Conservation (phyloP, 1,140 invertebrate genomes). For the Homalodisca vitripennis region DNA sequence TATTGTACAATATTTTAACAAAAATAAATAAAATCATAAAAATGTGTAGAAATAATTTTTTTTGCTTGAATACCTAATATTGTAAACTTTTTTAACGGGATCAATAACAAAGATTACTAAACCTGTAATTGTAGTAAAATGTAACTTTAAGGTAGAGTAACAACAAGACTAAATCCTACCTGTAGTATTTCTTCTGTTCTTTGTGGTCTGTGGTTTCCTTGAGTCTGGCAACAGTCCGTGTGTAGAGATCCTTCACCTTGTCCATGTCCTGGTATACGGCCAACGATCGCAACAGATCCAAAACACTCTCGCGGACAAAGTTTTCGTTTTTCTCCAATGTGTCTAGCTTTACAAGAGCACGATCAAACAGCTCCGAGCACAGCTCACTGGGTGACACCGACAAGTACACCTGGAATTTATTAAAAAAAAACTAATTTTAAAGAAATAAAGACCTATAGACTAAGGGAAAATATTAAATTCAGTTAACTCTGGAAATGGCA, state of each 20-base stretch:
- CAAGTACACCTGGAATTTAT: conserved; percentile 74
- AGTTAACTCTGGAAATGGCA: no score
- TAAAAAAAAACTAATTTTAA: no score
- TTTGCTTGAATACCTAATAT: neutral
- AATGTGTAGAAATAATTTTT: neutral
- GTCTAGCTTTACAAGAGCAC: conserved; percentile 63
- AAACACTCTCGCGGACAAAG: conserved; percentile 71
- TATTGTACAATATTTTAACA: neutral
- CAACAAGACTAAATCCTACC: conserved; percentile 39
- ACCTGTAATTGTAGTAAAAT: neutral
- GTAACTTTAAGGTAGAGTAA: neutral
- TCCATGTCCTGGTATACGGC: conserved; percentile 63
- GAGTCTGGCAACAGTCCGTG: conserved; percentile 51
- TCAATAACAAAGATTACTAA: neutral
- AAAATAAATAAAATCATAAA: neutral
- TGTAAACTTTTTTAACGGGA: neutral
- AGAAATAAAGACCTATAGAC: no score
- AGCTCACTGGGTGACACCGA: conserved; percentile 63
- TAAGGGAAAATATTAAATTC: no score
- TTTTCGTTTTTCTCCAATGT: conserved; percentile 35
- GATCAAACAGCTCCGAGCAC: conserved; percentile 65
- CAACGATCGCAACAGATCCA: conserved; percentile 73
- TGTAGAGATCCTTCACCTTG: conserved; percentile 59
- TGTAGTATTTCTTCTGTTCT: conserved; percentile 82
- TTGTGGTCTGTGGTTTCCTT: conserved; percentile 50